Conservation (phyloP, 2,113 vertebrate genomes). For the Gymnorhina tibicen region DNA sequence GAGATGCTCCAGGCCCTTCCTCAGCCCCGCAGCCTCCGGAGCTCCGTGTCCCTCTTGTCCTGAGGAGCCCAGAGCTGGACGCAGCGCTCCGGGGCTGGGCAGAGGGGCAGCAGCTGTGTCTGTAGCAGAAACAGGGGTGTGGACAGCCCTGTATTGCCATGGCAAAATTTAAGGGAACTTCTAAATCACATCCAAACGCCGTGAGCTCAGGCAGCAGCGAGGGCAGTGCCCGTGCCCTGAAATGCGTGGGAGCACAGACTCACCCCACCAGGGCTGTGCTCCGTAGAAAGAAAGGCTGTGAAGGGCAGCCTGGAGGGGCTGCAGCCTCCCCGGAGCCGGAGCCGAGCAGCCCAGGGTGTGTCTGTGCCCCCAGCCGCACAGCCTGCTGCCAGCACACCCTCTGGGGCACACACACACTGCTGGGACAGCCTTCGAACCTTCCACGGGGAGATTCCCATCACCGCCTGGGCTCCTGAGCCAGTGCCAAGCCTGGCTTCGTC, state of each 20-base stretch:
- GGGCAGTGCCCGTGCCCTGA: not conserved
- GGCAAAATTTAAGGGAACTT: not conserved
- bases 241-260: not conserved
- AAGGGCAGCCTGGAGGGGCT: not conserved
- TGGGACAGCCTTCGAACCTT: not conserved
- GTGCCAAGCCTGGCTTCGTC: not conserved
- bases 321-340: not conserved
- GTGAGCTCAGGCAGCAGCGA: not conserved
- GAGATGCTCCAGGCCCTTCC: not conserved
- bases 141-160: not conserved
- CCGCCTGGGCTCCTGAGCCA: not conserved
- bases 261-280: not conserved
- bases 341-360: not conserved
- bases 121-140: not conserved
- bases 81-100: not conserved
- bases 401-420: not conserved
- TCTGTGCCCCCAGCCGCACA: not conserved
- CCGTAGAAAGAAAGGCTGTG: rapidly evolving
- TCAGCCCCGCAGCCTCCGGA: not conserved
- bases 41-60: not conserved
- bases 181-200: not conserved
- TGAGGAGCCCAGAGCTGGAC: not conserved
- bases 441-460: not conserved
- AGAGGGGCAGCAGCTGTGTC: not conserved
- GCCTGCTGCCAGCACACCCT: not conserved